Conservation (phyloP, 2,113 vertebrate species). For the Serilophus lunatus region DNA sequence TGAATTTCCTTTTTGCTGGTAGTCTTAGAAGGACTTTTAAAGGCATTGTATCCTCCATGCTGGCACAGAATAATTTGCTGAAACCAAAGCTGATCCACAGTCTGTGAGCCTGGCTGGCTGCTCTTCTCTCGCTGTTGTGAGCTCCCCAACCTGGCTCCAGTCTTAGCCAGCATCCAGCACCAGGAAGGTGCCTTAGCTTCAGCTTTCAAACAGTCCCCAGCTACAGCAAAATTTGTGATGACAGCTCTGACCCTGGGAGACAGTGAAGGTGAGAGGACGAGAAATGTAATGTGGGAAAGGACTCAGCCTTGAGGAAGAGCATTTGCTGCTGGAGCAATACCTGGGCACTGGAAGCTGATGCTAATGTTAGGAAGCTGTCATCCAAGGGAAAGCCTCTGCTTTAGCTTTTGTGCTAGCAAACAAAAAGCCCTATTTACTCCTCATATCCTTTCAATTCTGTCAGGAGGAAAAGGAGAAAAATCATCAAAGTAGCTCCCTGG, state of each 20-base stretch:
- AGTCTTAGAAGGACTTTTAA: background rate
- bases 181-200: background rate
- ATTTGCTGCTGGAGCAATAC: fast-evolving
- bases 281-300: background rate
- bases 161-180: background rate
- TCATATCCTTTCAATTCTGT: background rate
- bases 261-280: background rate
- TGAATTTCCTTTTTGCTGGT: background rate
- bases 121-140: background rate
- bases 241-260: background rate
- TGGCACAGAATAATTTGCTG: background rate
- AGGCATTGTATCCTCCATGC: background rate
- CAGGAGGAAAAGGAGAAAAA: background rate
- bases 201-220: background rate
- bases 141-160: background rate
- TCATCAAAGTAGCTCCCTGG: background rate
- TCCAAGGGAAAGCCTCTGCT: background rate
- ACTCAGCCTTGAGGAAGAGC: background rate
- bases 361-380: background rate
- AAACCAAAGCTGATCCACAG: background rate
- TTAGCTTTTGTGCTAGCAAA: background rate
- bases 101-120: background rate
- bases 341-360: background rate
- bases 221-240: background rate
- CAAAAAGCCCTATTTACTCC: background rate